A percentile compares a stretch with the other conserved stretches of the same genome.
These are phyloP conservation scores for Agrilus cyanescens DNA, from an alignment of 2,888 invertebrate genomes.

Conservation along the genomic window DNA sequence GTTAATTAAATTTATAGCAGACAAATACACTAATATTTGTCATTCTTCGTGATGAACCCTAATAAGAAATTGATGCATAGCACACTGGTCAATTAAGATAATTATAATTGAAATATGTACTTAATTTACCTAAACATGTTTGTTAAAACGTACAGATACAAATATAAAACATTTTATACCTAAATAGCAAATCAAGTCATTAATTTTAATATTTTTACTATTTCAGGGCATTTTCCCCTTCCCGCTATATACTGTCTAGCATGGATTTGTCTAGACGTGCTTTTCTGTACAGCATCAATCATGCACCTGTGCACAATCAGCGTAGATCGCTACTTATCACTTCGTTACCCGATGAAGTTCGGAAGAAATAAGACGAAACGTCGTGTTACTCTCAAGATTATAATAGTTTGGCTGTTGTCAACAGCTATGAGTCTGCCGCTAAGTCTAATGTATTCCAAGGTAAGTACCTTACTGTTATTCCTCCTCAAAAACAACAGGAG, in stretches of 20 bases:
- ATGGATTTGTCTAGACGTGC: slow-evolving; percentile 91
- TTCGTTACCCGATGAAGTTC: slow-evolving; percentile 87
- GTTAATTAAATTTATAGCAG: no score
- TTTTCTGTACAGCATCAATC: slow-evolving; percentile 94
- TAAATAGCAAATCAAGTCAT: no score
- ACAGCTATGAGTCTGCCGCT: slow-evolving; percentile 85
- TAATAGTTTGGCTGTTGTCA: slow-evolving; percentile 87
- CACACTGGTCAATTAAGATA: no score
- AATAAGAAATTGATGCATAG: no score
- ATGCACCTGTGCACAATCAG: slow-evolving; percentile 96
- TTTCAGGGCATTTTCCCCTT: slow-evolving; percentile 70
- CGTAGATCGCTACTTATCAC: slow-evolving; percentile 84
- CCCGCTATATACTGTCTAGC: slow-evolving; percentile 78
- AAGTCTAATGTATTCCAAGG: slow-evolving; percentile 80
- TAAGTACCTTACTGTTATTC: slow-evolving; percentile 35
- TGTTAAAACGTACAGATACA: no score
- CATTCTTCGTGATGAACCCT: no score
- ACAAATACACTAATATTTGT: no score
- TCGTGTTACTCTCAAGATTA: slow-evolving; percentile 78
- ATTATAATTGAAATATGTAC: no score
- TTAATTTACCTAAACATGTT: no score
- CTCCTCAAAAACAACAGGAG: no score
- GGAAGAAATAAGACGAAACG: slow-evolving; percentile 80
- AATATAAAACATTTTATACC: no score
- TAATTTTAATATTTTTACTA: slow-evolving; percentile 14